phyloP scores from a whole-genome alignment of 2,797 vertebrate species.

The Halcyon badia region DNA sequence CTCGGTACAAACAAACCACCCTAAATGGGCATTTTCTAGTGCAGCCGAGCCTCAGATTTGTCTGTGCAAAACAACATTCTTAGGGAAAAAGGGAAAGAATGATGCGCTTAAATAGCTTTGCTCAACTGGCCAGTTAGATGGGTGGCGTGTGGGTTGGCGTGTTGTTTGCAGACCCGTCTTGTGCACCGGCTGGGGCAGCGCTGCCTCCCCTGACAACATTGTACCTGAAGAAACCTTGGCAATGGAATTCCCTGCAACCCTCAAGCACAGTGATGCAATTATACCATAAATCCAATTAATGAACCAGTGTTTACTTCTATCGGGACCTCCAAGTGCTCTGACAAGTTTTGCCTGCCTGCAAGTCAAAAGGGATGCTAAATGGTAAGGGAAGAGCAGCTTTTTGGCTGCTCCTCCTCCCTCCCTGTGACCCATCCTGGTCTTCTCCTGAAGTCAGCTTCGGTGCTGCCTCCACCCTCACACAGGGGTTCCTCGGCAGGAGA shows the following conservation, averaged over 20 bases:
- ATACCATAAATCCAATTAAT: constrained; percentile 59
- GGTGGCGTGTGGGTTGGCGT: too few species aligned
- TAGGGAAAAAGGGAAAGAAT: not conserved
- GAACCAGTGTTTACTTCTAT: constrained; percentile 31
- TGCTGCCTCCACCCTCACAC: rapidly evolving
- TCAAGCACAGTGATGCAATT: constrained; percentile 38
- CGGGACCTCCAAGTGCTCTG: not conserved
- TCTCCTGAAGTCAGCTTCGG: not conserved
- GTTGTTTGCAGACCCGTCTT: not conserved
- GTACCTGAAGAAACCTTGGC: constrained; percentile 5
- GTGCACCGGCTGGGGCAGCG: not conserved
- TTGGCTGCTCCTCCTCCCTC: not conserved
- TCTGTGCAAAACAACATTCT: not conserved
- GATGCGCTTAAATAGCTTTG: not conserved
- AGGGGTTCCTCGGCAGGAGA: not conserved
- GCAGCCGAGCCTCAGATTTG: not conserved
- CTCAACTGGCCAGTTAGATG: not conserved
- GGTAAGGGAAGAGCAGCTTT: not conserved
- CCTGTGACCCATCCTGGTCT: not conserved
- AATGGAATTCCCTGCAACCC: constrained; percentile 18
- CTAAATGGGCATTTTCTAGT: not conserved
- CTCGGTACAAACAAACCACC: not conserved
- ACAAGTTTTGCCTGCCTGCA: not conserved
- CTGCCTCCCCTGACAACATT: not conserved
- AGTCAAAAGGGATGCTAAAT: not conserved